A percentile compares a stretch with the other conserved stretches of the same genome.
phyloP scores from a whole-genome alignment of 2,888 invertebrate genomes.

The Lithophane ornitopus region DNA sequence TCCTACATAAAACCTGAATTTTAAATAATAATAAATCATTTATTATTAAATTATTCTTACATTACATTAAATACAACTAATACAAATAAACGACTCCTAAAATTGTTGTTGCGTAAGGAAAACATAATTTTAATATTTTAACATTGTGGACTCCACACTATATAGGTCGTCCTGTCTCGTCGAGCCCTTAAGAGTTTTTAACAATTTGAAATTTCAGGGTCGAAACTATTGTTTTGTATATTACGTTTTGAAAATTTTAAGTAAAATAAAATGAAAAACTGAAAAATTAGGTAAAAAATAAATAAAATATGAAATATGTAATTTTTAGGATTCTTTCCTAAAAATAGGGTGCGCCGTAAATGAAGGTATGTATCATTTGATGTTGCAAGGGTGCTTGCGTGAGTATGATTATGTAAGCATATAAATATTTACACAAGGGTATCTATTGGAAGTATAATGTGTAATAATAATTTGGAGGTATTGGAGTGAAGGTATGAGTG shows the following conservation, averaged over 20 bases:
- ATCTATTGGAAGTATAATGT: no score
- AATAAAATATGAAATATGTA: no score
- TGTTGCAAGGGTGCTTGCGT: not conserved
- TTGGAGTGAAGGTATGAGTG: not conserved
- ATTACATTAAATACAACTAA: not conserved
- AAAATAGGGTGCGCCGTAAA: not conserved
- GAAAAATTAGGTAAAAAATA: not conserved
- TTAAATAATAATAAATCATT: not conserved
- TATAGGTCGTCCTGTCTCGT: not conserved
- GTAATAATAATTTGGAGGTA: not conserved
- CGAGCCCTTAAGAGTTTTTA: not conserved
- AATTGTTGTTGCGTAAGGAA: not conserved
- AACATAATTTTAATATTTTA: not conserved
- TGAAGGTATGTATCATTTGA: not conserved
- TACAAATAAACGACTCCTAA: not conserved
- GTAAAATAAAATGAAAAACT: not conserved
- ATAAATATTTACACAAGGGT: no score
- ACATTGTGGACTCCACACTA: not conserved
- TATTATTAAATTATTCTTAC: not conserved
- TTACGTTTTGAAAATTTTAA: not conserved
- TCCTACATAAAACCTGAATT: not conserved
- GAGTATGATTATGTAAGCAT: not conserved
- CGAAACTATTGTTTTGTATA: not conserved
- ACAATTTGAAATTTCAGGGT: not conserved
- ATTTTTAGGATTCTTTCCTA: no score